phyloP scores from a whole-genome alignment of 92 coral and sea anemone genomes.

The Nematostella vectensis region DNA sequence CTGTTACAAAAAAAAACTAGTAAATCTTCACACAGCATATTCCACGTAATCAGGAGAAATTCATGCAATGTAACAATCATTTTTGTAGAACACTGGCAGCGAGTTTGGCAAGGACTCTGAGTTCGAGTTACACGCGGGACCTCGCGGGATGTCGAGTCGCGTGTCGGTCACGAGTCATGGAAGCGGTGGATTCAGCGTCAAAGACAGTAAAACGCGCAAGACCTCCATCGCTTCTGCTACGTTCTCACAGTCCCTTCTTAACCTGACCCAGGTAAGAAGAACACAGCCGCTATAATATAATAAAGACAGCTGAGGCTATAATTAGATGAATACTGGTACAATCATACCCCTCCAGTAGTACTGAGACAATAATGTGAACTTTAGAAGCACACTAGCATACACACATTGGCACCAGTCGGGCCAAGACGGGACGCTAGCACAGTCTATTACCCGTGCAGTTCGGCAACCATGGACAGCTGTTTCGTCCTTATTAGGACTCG shows the following conservation, averaged over 20 bases:
- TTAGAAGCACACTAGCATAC: no score
- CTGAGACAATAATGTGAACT: no score
- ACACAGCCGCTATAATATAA: no score
- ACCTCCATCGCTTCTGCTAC: slow-evolving; percentile 80
- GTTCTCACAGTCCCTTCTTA: slow-evolving; percentile 82
- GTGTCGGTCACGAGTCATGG: slow-evolving; percentile 92
- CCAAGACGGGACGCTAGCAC: no score
- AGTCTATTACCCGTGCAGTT: no score
- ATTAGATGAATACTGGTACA: no score
- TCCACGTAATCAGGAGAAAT: not conserved
- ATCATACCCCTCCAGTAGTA: no score
- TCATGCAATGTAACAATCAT: no score
- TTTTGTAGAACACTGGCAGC: slow-evolving; percentile 74
- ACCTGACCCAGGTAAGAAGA: slow-evolving; percentile 73
- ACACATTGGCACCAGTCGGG: no score
- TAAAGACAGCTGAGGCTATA: no score
- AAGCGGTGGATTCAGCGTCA: slow-evolving; percentile 94
- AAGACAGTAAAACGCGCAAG: slow-evolving; percentile 79
- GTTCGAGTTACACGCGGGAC: slow-evolving; percentile 55
- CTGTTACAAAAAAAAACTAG: not conserved
- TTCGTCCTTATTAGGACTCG: no score
- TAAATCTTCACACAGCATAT: not conserved
- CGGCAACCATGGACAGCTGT: no score
- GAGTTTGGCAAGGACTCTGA: slow-evolving; percentile 94
- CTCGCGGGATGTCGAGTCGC: slow-evolving; percentile 84